These are phyloP conservation scores for Hypsopygia costalis DNA, from an alignment of 2,888 invertebrate species.

Conservation along the genomic window DNA sequence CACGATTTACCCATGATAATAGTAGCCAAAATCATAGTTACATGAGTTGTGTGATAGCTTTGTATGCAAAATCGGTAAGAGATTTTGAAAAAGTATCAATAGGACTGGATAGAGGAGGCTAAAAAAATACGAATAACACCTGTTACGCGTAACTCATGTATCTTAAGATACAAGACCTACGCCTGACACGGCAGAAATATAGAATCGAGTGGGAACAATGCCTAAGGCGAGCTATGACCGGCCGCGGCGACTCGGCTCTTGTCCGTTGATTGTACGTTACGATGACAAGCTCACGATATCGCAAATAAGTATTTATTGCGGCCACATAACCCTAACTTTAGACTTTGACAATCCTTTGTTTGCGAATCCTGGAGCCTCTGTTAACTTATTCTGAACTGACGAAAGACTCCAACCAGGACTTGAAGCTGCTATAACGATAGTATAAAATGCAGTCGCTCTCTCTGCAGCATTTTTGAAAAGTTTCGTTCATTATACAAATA, in stretches of 20 bases:
- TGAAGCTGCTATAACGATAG: too few species aligned
- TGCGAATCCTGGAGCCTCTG: slow-evolving; percentile 13
- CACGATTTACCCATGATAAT: too few species aligned
- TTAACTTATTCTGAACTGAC: not conserved
- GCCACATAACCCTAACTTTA: slow-evolving; percentile 47
- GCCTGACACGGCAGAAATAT: slow-evolving; percentile 28
- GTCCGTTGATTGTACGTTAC: slow-evolving; percentile 74
- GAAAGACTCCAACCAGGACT: too few species aligned
- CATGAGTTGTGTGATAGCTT: too few species aligned
- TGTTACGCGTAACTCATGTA: slow-evolving; percentile 6
- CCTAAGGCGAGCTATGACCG: slow-evolving; percentile 50
- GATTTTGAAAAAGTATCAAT: too few species aligned
- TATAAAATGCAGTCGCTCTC: too few species aligned
- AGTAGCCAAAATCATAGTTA: too few species aligned
- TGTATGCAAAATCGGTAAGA: too few species aligned
- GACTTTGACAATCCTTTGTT: slow-evolving; percentile 29
- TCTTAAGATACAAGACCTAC: slow-evolving; percentile 22
- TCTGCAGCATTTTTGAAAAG: not conserved
- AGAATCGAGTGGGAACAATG: slow-evolving; percentile 62
- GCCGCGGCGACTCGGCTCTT: slow-evolving; percentile 44
- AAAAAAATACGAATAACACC: too few species aligned
- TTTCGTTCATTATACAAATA: not conserved
- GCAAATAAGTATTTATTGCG: slow-evolving; percentile 75
- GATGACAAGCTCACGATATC: slow-evolving; percentile 70
- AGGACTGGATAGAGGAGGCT: too few species aligned